Evolutionary conservation across 2,888 invertebrate species (phyloP).

Genomic region (Steinernema scapterisci): DNA sequence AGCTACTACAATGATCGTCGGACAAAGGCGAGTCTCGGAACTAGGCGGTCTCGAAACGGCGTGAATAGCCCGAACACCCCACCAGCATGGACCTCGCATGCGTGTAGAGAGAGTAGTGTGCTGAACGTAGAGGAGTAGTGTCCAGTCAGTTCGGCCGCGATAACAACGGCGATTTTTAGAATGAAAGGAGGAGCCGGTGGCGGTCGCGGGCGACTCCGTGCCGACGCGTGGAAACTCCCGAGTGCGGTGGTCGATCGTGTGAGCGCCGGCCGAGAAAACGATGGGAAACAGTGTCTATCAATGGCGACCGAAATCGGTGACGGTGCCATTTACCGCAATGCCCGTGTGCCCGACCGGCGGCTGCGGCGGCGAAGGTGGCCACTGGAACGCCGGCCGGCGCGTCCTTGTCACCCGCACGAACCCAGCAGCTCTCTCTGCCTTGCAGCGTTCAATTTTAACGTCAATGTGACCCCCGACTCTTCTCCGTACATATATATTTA

Average conservation of each 20-base stretch:
- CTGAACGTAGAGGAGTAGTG: constrained; percentile 28
- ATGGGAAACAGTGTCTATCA: neutral
- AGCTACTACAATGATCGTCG: too few species aligned
- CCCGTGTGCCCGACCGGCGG: too few species aligned
- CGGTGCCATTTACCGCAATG: constrained; percentile 21
- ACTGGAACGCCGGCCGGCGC: too few species aligned
- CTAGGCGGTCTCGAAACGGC: too few species aligned
- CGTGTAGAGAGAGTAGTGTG: neutral
- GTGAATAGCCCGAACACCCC: too few species aligned
- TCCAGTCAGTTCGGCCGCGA: constrained; percentile 24
- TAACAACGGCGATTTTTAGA: constrained; percentile 30
- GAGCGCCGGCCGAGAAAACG: constrained; percentile 3
- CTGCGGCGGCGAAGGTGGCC: too few species aligned
- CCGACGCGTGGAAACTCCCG: constrained; percentile 32
- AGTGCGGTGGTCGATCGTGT: constrained; percentile 3
- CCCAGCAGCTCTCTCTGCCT: too few species aligned
- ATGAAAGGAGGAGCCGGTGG: constrained; percentile 28
- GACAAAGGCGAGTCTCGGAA: too few species aligned
- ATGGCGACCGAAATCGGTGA: constrained; percentile 9
- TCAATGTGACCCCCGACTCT: too few species aligned
- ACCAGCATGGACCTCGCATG: neutral
- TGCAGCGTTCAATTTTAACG: too few species aligned
- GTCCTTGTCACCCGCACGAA: too few species aligned
- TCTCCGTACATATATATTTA: too few species aligned
- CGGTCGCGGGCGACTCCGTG: constrained; percentile 31